Conservation (phyloP, 2,888 invertebrate genomes). For the Ochlodes sylvanus region DNA sequence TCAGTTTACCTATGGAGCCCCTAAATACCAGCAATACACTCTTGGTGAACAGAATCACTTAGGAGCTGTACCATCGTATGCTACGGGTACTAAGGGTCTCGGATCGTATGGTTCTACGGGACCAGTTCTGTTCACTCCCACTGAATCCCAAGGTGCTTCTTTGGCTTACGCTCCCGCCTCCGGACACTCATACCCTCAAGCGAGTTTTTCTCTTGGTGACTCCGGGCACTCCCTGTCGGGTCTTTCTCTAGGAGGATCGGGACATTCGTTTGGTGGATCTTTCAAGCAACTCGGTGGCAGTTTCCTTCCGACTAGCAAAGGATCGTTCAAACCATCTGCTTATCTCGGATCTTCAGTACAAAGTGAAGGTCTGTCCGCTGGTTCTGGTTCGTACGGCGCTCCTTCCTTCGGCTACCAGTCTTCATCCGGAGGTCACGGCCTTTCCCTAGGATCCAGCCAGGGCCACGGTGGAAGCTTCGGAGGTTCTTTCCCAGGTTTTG, state of each 20-base stretch:
- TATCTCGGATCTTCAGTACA: slow-evolving; percentile 73
- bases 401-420: slow-evolving; percentile 60
- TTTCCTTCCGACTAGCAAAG: slow-evolving; percentile 64
- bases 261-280: slow-evolving; percentile 56
- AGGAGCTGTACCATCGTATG: slow-evolving; percentile 65
- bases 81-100: slow-evolving; percentile 73
- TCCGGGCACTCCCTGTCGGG: slow-evolving; percentile 50
- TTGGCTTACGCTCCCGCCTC: slow-evolving; percentile 57
- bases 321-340: slow-evolving; percentile 77
- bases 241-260: slow-evolving; percentile 53
- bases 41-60: slow-evolving; percentile 59
- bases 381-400: slow-evolving; percentile 60
- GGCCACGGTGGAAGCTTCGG: slow-evolving; percentile 61
- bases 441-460: slow-evolving; percentile 54
- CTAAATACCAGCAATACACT: slow-evolving; percentile 62
- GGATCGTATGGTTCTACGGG: slow-evolving; percentile 74
- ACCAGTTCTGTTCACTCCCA: slow-evolving; percentile 73
- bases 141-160: slow-evolving; percentile 54
- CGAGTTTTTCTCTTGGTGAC: slow-evolving; percentile 56
- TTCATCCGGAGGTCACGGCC: slow-evolving; percentile 51
- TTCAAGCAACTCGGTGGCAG: slow-evolving; percentile 60
- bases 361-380: slow-evolving; percentile 61
- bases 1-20: slow-evolving; percentile 62
- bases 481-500: slow-evolving; percentile 59
- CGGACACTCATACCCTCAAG: slow-evolving; percentile 46